Evolutionary conservation across 2,797 vertebrate genomes (phyloP), one percentile per base, ranked within the genome.

Genomic region (Clarias laeviceps): DNA sequence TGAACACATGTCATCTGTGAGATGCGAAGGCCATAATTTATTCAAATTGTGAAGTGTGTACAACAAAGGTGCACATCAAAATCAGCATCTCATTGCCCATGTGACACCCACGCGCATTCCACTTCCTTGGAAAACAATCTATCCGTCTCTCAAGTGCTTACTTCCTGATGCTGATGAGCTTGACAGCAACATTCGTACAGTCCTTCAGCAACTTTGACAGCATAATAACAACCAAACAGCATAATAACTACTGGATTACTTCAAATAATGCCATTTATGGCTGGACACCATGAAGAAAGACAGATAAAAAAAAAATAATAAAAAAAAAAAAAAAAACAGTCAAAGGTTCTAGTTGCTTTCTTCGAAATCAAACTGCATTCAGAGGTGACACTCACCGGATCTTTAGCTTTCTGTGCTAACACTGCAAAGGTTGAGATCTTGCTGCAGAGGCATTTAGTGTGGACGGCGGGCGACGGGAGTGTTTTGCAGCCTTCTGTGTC

Each of bases 391-490:
- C 98, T 96, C 94, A 99, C 98, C 97, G 96, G 95, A 91, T 98
- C 97, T 94, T 96, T 96, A 95, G 97, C 97, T 90, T 97, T 97
- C 95, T 99, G 97, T 72, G 97, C 96, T 92, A 99, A 94, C 85
- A 99, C 95, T 4, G 98, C 97, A 89, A 98, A 99, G 93, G 97
- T 99, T 93, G 97, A 97, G 85, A 98, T 96, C 94, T 95, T 96
- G 94, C 97, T 96, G 95, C 98, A 99, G 93, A 97, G 97, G 94
- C 98, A 99, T 95, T 98, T 99, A 94, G 97, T 99, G 93, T 97
- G 97, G 83, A 97, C 94, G 37, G 97, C 93, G 88, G 97, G 96
- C 82, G 97, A 97, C 88, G 96, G 94, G 89, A 98, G 94, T 61
- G 97, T 99, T 95, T 98, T 97, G 96, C 98, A 99, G 95, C 96